Conservation (phyloP, 2,113 vertebrate species). For the Ctenomys sociabilis region DNA sequence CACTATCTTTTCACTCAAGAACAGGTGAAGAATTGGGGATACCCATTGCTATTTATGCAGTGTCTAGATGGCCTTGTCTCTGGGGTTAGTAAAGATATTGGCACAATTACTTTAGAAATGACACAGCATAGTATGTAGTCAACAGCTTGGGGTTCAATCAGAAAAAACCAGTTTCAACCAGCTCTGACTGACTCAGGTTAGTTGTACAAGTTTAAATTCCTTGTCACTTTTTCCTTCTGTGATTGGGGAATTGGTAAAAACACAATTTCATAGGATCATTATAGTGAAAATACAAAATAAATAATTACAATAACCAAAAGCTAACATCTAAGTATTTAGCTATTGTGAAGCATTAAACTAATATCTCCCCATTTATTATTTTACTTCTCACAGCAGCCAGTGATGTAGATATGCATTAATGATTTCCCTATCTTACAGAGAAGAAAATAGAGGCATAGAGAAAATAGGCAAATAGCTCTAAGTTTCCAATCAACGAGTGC, state of each 20-base stretch:
- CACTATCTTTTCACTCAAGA: background rate
- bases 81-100: background rate
- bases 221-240: conserved; percentile 10
- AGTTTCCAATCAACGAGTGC: background rate
- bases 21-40: background rate
- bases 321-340: background rate
- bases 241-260: background rate
- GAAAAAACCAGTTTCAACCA: background rate
- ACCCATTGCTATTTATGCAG: background rate
- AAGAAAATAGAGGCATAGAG: background rate
- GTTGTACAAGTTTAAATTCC: background rate
- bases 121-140: background rate
- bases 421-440: background rate
- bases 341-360: background rate
- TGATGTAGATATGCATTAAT: background rate
- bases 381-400: background rate
- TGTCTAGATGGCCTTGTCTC: background rate
- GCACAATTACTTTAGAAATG: background rate
- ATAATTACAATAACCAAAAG: background rate
- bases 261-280: background rate
- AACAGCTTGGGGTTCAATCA: background rate
- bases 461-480: background rate
- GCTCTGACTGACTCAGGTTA: background rate
- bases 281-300: background rate
- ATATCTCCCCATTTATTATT: background rate